Percentiles rank a stretch among this genome's conserved stretches.
phyloP scores from a whole-genome alignment of 2,113 vertebrate genomes.

The Apteryx owenii region DNA sequence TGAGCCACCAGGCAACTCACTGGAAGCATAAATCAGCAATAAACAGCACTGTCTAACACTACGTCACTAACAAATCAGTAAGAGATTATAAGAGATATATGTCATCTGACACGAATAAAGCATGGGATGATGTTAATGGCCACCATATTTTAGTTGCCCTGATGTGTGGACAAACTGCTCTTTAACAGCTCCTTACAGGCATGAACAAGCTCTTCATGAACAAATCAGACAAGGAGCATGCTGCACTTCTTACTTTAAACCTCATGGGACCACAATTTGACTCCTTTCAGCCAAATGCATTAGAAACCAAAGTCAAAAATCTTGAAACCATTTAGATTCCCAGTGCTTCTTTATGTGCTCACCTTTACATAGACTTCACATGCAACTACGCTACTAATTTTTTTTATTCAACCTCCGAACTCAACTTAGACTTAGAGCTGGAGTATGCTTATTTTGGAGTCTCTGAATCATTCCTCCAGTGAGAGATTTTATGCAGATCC shows the following conservation, averaged over 20 bases:
- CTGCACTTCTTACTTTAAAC: background rate
- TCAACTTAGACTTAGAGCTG: background rate
- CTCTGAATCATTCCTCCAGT: background rate
- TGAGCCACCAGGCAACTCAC: no score
- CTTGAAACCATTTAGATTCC: rapidly evolving
- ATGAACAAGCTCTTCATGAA: background rate
- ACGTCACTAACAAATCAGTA: background rate
- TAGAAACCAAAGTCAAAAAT: background rate
- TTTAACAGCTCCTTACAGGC: no score
- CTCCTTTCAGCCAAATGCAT: background rate
- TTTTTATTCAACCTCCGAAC: background rate
- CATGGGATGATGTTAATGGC: background rate
- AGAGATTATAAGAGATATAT: background rate
- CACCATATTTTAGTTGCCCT: background rate
- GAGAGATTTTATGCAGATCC: background rate
- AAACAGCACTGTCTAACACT: background rate
- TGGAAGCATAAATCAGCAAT: background rate
- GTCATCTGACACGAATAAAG: background rate
- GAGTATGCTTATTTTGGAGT: background rate
- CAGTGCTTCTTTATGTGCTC: background rate
- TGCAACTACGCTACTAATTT: background rate
- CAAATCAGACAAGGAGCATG: background rate
- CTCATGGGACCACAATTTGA: background rate
- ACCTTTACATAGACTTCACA: background rate
- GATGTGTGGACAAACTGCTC: background rate